A percentile compares a stretch with the other conserved stretches of the same genome.
Evolutionary conservation across 1,140 invertebrate genomes (phyloP).

Genomic region (Paralvinella palmiformis): DNA sequence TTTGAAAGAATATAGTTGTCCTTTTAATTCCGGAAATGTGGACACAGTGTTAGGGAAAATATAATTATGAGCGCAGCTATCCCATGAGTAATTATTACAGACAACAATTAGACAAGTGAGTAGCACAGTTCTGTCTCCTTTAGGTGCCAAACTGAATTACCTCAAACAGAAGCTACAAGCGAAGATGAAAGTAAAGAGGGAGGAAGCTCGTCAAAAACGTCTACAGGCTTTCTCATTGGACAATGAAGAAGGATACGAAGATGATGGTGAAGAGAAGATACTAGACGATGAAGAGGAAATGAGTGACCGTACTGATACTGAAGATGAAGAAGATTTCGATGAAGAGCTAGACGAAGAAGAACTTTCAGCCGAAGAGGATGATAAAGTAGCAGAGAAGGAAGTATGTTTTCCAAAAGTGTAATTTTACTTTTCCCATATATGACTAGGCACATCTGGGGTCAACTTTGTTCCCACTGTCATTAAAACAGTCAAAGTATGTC

Average conservation of each 20-base stretch:
- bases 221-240: constrained; percentile 46
- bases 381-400: constrained; percentile 28
- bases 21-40: too few species aligned
- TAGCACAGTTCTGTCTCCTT: neutral
- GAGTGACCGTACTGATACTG: constrained; percentile 18
- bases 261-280: constrained; percentile 11
- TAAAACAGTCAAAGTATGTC: too few species aligned
- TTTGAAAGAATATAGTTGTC: too few species aligned
- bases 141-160: constrained; percentile 56
- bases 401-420: too few species aligned
- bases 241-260: constrained; percentile 42
- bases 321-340: constrained; percentile 46
- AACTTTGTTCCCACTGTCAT: too few species aligned
- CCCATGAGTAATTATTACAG: too few species aligned
- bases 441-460: too few species aligned
- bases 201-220: constrained; percentile 61
- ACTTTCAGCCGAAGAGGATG: constrained; percentile 19
- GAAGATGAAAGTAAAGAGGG: constrained; percentile 58
- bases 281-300: constrained; percentile 26
- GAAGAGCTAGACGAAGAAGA: constrained; percentile 43
- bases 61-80: too few species aligned
- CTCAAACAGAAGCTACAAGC: constrained; percentile 60
- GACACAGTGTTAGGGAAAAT: too few species aligned
- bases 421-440: too few species aligned
- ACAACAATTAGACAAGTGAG: too few species aligned